Base-by-base conservation (phyloP, 2,113 vertebrate species). In the Catagonus wagneri region DNA sequence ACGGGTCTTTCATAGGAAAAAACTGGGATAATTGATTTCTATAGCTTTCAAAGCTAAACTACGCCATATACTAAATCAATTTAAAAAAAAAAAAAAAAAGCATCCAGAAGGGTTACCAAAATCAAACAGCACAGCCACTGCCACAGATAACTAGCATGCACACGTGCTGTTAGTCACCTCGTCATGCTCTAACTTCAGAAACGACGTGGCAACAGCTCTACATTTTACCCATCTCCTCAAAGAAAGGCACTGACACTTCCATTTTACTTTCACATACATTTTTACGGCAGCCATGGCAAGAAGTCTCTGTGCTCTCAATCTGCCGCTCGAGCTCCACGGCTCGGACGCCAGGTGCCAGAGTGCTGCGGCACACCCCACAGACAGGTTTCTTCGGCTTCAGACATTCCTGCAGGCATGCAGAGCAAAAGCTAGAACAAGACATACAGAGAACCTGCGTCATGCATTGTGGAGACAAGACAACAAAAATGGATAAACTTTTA, bases 11-110 rank as follows among this genome's bases (percentile, higher is more conserved):
- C 52, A 63, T 11, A 83, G 32, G 12, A 65, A 68, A 90, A 90
- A 93, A 68, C 90, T 94, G 97, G 97, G 96, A 97, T 98, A 99
- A 99, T 97, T 99, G 98, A 99, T 99, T 99, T 99, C 98, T 99
- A 99, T 99, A 98, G 98, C 98, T 99, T 99, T 99, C 98, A 99
- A 99, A 99, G 98, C 98, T 99, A 98, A 99, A 99, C 99, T 99
- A 99, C 99, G 99, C 99, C 98, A 98, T 99, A 99, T 99, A 99
- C 99, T 99, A 99, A 99, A 99, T 98, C 99, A 99, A 99, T 98
- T 99, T 88, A 50, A 84, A 72, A 80, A 63, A 52, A 78, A 29
- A 44, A 50, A 50, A n/a, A 15, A 10, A 54, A 36, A 52, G 23
- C 72, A 80, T 10, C 23, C 87, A 76, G 7, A 34, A 68, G 36